phyloP scores from a whole-genome alignment of 2,113 vertebrate genomes.

The Psittacara wagleri region DNA sequence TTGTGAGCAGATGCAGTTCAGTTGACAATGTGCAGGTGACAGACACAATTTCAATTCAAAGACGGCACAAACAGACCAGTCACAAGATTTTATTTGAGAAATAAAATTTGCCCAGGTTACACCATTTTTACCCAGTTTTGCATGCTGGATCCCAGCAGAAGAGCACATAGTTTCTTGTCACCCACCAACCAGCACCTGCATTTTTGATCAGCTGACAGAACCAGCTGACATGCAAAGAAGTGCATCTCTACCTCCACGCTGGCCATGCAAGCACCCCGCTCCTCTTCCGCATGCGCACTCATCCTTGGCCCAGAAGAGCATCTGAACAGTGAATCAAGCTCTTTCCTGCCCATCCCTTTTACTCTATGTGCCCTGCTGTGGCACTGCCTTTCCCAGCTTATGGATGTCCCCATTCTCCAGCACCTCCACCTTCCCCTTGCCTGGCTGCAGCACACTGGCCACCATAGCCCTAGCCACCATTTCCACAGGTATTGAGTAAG shows the following conservation, averaged over 20 bases:
- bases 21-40: neutral
- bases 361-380: neutral
- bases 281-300: accelerated
- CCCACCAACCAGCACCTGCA: neutral
- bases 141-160: neutral
- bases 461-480: constrained; percentile 79
- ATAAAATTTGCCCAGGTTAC: neutral
- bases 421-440: constrained; percentile 72
- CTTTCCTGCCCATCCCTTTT: neutral
- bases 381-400: constrained; percentile 58
- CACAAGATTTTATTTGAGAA: constrained; percentile 5
- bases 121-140: accelerated
- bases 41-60: neutral
- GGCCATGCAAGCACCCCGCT: neutral
- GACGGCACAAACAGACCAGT: neutral
- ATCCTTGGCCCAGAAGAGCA: neutral
- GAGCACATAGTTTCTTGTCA: neutral
- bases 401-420: constrained; percentile 82
- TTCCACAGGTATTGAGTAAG: constrained; percentile 76
- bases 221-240: neutral
- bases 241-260: accelerated
- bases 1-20: neutral
- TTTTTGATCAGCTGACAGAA: neutral
- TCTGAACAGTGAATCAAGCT: accelerated
- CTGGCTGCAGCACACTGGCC: constrained; percentile 71